A percentile compares a stretch with the other conserved stretches of the same genome.
These are phyloP conservation scores for Drosophila pandora DNA, from an alignment of 1,140 invertebrate genomes.

Conservation along the genomic window DNA sequence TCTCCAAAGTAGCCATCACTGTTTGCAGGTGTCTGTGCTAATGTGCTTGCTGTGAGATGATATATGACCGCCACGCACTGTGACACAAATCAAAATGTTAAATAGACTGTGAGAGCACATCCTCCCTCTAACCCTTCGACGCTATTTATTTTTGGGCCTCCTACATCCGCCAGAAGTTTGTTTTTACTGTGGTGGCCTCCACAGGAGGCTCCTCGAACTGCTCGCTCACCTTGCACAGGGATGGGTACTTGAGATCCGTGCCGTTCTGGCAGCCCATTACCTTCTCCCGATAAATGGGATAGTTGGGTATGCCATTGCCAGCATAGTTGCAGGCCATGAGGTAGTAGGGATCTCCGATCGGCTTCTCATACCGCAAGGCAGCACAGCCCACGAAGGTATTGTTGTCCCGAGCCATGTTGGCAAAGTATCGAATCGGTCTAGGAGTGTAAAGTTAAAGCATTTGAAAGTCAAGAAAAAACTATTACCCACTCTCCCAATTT, in stretches of 20 bases:
- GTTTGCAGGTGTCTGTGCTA: constrained; percentile 51
- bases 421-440: constrained; percentile 61
- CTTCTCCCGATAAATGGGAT: constrained; percentile 47
- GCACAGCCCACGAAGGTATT: constrained; percentile 63
- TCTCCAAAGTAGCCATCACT: constrained; percentile 11
- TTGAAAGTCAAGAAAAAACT: not conserved
- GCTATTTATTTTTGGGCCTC: constrained; percentile 24
- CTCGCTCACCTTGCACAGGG: constrained; percentile 52
- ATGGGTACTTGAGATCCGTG: constrained; percentile 36
- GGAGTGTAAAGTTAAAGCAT: not conserved
- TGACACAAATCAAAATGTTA: constrained; percentile 75
- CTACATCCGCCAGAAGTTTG: constrained; percentile 9
- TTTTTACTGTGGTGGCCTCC: constrained; percentile 9
- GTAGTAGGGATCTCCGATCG: constrained; percentile 23
- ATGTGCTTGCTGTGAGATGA: constrained; percentile 53
- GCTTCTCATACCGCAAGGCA: constrained; percentile 31
- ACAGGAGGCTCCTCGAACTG: constrained; percentile 13
- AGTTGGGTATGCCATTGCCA: constrained; percentile 32
- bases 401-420: constrained; percentile 63
- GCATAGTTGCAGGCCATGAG: constrained; percentile 69
- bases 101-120: constrained; percentile 56
- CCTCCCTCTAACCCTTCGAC: constrained; percentile 1
- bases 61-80: constrained; percentile 62
- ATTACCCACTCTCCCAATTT: constrained; percentile 52
- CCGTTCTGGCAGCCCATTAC: constrained; percentile 51